Percentiles rank a stretch among this genome's conserved stretches.
Conservation (phyloP, 2,113 vertebrate genomes). For the Dipodomys stephensi region DNA sequence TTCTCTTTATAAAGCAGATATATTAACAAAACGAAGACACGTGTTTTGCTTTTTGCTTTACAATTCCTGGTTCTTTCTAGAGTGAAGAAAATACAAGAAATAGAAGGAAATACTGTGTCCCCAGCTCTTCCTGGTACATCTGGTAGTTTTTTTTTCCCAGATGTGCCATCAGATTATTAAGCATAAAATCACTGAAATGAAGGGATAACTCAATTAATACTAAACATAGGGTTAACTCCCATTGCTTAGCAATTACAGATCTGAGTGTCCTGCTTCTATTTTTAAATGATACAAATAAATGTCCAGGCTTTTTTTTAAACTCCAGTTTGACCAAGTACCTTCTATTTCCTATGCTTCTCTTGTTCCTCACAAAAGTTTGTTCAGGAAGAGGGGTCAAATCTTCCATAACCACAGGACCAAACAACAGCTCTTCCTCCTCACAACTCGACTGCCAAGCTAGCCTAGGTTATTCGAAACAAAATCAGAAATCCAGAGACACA, state of each 20-base stretch:
- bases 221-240: neutral
- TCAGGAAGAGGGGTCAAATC: neutral
- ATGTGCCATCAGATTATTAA: neutral
- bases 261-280: neutral
- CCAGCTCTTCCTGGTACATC: neutral
- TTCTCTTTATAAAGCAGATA: too few species aligned
- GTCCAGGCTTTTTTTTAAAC: neutral
- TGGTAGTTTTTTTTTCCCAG: neutral
- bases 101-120: too few species aligned
- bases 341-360: neutral
- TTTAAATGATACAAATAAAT: neutral
- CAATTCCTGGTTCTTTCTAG: too few species aligned
- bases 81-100: too few species aligned
- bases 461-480: neutral
- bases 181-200: too few species aligned
- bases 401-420: rapidly evolving
- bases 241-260: neutral
- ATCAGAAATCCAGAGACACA: neutral
- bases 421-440: neutral
- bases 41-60: too few species aligned
- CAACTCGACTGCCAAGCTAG: neutral
- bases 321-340: neutral
- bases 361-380: neutral
- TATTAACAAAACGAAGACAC: too few species aligned
- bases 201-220: neutral